Evolutionary conservation across 2,888 invertebrate genomes (phyloP), one percentile per base, ranked within the genome.

Genomic region (Philereme vetulata): DNA sequence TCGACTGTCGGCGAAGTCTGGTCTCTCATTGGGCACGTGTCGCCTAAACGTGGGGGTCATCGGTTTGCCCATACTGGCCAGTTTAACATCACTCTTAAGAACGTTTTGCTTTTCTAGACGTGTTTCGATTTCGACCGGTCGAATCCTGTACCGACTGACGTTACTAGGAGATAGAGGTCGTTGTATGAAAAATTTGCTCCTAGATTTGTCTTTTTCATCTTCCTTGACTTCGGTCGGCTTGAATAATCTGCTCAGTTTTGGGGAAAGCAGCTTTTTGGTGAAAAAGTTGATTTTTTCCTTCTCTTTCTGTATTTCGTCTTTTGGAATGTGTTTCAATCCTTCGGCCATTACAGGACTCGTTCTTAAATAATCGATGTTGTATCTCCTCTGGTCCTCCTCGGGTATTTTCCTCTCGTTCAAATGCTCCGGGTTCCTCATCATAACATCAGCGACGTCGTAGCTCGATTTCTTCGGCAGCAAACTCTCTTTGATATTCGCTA

Each of bases 21-120:
- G 78, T 50, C 71, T 77, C 2, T 89, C 89, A 0, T 72, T 63
- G 0, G 78, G 77, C 0, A 80, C 46, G 60, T 86, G 85, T 4
- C 93, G 65, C 4, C 90, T 74, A 70, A 93, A 90, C 64, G 88
- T 86, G 0, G 93, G 93, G 5, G 93, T 93, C 90, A 92, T 89
- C 0, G 92, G 92, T 55, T 90, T 91, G 0, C 92, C 92, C 74
- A 89, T 60, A 48, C 81, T 85, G 0, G 91, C 90, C 4, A 91
- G 65, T 50, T 91, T 91, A 0, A 90, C 52, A 59, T 92, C 91
- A 8, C 82, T 86, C 50, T 90, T 85, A 0, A 91, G 58, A 0
- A 91, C 82, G 4, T 67, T 75, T 10, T 75, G 55, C 65, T 42
- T 47, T 11, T 60, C 56, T 72, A 51, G 0, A 54, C 21, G 43